These are phyloP conservation scores for Acrocyrtus sp. DNA, from an alignment of 2,888 invertebrate genomes.

Conservation along the genomic window DNA sequence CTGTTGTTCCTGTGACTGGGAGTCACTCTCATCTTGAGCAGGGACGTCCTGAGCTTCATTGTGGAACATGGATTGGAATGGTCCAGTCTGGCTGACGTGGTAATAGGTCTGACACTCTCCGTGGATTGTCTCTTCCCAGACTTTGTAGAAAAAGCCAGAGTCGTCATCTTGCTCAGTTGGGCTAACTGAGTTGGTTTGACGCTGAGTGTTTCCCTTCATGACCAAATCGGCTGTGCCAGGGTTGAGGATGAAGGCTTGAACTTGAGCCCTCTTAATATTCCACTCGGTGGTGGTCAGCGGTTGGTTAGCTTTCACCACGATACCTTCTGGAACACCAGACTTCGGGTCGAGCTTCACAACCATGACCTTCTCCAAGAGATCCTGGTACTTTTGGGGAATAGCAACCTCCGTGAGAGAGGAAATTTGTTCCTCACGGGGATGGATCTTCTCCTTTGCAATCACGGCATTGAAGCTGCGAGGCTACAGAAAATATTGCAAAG, in stretches of 20 bases:
- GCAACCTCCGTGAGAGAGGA: conserved; percentile 44
- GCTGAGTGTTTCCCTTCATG: conserved; percentile 58
- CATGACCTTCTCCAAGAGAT: conserved; percentile 59
- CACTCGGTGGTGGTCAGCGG: conserved; percentile 65
- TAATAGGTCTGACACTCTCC: conserved; percentile 65
- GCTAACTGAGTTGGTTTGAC: conserved; percentile 56
- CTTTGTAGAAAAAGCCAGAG: conserved; percentile 61
- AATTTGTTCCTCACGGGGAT: conserved; percentile 51
- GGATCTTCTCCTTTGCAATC: conserved; percentile 50
- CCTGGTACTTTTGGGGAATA: conserved; percentile 30
- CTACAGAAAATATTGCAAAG: too few species aligned
- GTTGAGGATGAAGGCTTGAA: conserved; percentile 60
- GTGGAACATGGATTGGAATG: conserved; percentile 54
- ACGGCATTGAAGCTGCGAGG: conserved; percentile 48
- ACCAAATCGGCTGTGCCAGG: conserved; percentile 53
- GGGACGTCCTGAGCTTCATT: conserved; percentile 54
- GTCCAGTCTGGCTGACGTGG: conserved; percentile 59
- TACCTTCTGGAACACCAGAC: conserved; percentile 61
- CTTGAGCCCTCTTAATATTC: conserved; percentile 67
- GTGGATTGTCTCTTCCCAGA: conserved; percentile 64
- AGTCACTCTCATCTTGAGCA: conserved; percentile 7
- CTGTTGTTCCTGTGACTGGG: conserved; percentile 16
- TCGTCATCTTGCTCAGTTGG: conserved; percentile 52
- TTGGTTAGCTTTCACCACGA: conserved; percentile 64
- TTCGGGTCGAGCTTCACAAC: conserved; percentile 51